Percentiles rank a stretch among this genome's conserved stretches.
phyloP scores from a whole-genome alignment of 2,797 vertebrate genomes.

The Chromis chromis region DNA sequence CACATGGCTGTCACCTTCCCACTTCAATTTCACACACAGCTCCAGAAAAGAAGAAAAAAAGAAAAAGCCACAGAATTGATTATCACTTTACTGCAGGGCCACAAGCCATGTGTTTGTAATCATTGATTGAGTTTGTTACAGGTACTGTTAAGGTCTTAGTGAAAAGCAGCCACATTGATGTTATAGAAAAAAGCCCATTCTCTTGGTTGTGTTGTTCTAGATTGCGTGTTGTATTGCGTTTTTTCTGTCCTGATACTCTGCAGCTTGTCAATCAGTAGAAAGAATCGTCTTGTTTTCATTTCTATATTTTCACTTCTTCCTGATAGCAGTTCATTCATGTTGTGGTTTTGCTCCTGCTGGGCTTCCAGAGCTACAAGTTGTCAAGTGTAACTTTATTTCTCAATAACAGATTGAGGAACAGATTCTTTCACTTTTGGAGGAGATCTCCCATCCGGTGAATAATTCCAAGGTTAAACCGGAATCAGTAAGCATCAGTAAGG shows the following conservation, averaged over 20 bases:
- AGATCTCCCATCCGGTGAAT: not conserved
- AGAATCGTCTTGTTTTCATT: constrained; percentile 11
- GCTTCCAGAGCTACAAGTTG: constrained; percentile 1
- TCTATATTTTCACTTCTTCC: constrained; percentile 17
- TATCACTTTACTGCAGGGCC: constrained; percentile 58
- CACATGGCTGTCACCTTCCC: constrained; percentile 41
- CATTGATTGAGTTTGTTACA: constrained; percentile 59
- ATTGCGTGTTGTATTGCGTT: constrained; percentile 9
- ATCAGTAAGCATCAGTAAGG: no score
- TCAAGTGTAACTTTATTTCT: no score
- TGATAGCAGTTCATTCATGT: not conserved
- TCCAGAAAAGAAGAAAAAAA: constrained; percentile 15
- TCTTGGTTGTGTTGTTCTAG: constrained; percentile 10
- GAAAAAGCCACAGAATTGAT: constrained; percentile 60
- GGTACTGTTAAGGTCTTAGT: constrained; percentile 35
- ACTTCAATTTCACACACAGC: constrained; percentile 57
- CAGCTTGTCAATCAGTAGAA: not conserved
- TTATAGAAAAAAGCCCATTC: constrained; percentile 28
- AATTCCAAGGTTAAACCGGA: not conserved
- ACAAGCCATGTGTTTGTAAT: constrained; percentile 57
- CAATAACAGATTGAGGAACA: no score
- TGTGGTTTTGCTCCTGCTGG: not conserved
- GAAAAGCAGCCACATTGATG: constrained; percentile 27
- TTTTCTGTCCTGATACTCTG: constrained; percentile 8
- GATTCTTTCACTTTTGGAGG: no score